Evolutionary conservation across 2,113 vertebrate genomes (phyloP).

Genomic region (Micronycteris hirsuta): DNA sequence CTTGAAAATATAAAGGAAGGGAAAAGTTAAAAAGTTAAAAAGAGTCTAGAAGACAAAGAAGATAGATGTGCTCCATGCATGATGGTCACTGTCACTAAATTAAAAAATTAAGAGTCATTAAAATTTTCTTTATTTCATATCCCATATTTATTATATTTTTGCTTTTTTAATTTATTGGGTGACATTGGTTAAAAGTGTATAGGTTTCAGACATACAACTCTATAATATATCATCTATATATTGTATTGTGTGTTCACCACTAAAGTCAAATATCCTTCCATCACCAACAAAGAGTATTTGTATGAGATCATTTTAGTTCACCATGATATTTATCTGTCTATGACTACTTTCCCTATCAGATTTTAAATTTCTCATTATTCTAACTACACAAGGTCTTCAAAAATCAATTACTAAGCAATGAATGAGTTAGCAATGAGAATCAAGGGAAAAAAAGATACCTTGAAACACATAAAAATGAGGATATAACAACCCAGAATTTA

Average conservation of each 20-base stretch:
- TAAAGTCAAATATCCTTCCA: background rate
- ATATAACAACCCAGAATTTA: too few relatives aligned
- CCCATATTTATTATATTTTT: background rate
- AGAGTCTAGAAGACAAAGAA: background rate
- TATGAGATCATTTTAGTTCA: background rate
- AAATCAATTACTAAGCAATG: background rate
- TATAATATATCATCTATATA: background rate
- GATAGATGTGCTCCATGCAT: background rate
- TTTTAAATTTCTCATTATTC: background rate
- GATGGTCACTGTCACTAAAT: background rate
- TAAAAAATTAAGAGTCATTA: background rate
- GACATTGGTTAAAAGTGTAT: background rate
- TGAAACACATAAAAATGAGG: too few relatives aligned
- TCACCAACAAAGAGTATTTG: background rate
- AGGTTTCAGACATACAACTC: background rate
- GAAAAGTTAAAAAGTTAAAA: background rate
- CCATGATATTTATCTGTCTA: background rate
- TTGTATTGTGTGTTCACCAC: background rate
- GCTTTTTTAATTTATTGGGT: background rate
- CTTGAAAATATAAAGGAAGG: background rate
- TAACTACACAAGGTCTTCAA: background rate
- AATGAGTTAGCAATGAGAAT: too few relatives aligned
- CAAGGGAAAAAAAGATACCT: too few relatives aligned
- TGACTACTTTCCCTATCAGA: background rate
- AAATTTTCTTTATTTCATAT: background rate